Conservation (phyloP, 2,113 vertebrate species). For the Podiceps cristatus region DNA sequence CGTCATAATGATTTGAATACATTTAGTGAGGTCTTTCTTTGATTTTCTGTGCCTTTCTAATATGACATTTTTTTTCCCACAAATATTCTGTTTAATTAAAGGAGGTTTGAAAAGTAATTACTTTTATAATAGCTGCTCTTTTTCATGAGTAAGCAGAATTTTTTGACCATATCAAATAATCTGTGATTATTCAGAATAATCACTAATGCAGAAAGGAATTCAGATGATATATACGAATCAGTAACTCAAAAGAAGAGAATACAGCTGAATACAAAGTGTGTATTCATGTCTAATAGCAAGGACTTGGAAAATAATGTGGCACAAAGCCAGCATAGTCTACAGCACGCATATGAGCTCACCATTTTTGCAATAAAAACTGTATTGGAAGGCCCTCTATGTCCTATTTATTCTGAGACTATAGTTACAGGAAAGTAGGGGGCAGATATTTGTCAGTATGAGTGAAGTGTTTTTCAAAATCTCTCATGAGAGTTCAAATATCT, state of each 20-base stretch:
- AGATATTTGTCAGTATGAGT: background rate
- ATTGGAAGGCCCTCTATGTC: background rate
- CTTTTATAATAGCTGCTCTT: background rate
- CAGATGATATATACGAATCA: background rate
- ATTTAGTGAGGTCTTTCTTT: background rate
- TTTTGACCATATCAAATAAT: background rate
- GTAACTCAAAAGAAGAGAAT: background rate
- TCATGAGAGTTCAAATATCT: background rate
- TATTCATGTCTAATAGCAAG: background rate
- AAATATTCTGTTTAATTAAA: background rate
- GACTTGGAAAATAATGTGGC: background rate
- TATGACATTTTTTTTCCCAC: rapidly evolving
- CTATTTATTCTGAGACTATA: background rate
- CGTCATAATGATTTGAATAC: background rate
- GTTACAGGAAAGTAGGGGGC: background rate
- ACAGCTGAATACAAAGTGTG: background rate
- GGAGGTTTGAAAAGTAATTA: background rate
- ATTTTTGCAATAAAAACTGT: background rate
- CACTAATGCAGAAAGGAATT: background rate
- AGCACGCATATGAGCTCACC: background rate
- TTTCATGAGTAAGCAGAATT: background rate
- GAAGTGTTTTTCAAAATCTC: background rate
- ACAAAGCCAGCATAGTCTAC: background rate
- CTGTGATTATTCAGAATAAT: background rate
- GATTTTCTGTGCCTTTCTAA: background rate